Evolutionary conservation across 2,113 vertebrate species (phyloP).

Genomic region (Bufo bufo): DNA sequence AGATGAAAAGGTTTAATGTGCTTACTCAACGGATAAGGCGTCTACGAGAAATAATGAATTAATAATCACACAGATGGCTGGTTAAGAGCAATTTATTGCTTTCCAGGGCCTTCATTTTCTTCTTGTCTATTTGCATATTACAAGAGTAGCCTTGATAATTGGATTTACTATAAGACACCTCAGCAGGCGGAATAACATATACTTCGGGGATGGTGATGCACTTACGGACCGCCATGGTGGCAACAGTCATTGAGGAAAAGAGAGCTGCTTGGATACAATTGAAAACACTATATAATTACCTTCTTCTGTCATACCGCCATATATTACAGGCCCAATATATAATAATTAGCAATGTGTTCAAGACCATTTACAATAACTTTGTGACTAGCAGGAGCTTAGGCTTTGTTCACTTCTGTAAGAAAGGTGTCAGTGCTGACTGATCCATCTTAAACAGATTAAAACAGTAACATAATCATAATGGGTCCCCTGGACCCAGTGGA

Average conservation of each 20-base stretch:
- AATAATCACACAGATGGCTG: conserved; percentile 45
- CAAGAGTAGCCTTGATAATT: conserved; percentile 26
- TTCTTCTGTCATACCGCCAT: neutral
- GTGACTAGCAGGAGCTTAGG: neutral
- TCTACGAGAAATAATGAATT: conserved; percentile 43
- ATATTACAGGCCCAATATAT: neutral
- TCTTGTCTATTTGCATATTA: conserved; percentile 18
- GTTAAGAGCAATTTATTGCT: conserved; percentile 47
- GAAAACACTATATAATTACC: neutral
- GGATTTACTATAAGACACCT: conserved; percentile 27
- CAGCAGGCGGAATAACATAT: neutral
- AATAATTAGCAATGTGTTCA: neutral
- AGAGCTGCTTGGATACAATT: neutral
- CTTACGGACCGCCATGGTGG: neutral
- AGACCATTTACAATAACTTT: neutral
- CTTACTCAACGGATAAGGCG: conserved; percentile 7
- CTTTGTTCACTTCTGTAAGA: neutral
- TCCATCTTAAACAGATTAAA: too few relatives aligned
- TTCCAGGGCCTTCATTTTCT: conserved; percentile 38
- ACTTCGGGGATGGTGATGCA: neutral
- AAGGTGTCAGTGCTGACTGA: too few relatives aligned
- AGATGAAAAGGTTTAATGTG: conserved; percentile 41
- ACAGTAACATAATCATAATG: too few relatives aligned
- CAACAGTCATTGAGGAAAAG: neutral
- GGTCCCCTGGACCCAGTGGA: too few relatives aligned